Evolutionary conservation across 2,113 vertebrate genomes (phyloP).

Genomic region (Indicator maculatus): DNA sequence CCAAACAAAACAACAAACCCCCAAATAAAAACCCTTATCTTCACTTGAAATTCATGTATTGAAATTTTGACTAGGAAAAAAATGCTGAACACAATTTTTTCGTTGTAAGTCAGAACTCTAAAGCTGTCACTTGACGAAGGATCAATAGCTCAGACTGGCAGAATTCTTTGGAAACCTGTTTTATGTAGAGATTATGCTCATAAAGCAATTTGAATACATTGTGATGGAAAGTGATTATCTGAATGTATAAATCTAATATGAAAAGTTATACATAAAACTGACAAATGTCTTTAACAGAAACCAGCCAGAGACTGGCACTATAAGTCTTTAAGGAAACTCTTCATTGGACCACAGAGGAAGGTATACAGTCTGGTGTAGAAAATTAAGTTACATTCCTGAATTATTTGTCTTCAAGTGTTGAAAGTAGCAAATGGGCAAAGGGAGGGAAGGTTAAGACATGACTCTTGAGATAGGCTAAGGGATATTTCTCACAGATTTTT

Average conservation of each 20-base stretch:
- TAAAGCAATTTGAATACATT: background rate
- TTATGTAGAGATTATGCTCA: background rate
- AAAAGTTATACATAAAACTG: background rate
- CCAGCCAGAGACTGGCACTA: background rate
- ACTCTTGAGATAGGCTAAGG: background rate
- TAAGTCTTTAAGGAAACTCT: background rate
- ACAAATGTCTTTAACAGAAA: background rate
- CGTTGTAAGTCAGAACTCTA: background rate
- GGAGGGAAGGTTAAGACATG: accelerated
- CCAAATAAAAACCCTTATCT: background rate
- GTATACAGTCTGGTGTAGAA: background rate
- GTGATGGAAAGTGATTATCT: background rate
- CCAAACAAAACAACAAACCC: too few relatives aligned
- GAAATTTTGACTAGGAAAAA: background rate
- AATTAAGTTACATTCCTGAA: background rate
- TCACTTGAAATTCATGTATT: background rate
- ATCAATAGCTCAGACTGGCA: background rate
- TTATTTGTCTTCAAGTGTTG: background rate
- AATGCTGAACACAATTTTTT: background rate
- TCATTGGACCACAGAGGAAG: background rate
- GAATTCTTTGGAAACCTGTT: background rate
- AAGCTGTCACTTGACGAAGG: background rate
- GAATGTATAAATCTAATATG: background rate
- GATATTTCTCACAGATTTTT: background rate
- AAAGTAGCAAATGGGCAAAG: background rate